These are phyloP conservation scores for Fulmarus glacialis DNA, from an alignment of 2,113 vertebrate genomes.

Conservation along the genomic window DNA sequence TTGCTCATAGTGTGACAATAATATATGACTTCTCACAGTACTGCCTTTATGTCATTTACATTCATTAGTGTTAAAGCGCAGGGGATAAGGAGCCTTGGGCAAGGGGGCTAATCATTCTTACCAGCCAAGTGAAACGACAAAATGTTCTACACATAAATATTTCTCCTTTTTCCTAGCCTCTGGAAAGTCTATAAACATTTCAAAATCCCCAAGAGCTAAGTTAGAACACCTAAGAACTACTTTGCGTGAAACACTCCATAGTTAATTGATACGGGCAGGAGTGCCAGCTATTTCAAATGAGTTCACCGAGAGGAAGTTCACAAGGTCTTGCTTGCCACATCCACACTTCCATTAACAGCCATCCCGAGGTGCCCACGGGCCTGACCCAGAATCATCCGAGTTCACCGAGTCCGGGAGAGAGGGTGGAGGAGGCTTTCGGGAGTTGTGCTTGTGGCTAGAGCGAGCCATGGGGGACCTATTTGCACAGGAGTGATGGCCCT, in stretches of 20 bases:
- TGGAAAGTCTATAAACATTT: slow-evolving; percentile 64
- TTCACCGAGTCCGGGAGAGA: neutral
- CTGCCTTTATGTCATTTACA: slow-evolving; percentile 59
- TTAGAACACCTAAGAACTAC: slow-evolving; percentile 19
- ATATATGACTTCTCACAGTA: slow-evolving; percentile 42
- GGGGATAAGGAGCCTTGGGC: slow-evolving; percentile 39
- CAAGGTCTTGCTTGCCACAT: neutral
- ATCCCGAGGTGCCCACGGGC: fast-evolving
- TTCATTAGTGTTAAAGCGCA: slow-evolving; percentile 51
- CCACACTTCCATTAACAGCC: neutral
- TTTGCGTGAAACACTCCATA: neutral
- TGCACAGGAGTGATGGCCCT: neutral
- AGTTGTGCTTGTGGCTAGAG: neutral
- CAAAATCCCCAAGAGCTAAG: slow-evolving; percentile 25
- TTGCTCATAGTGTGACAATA: slow-evolving; percentile 11
- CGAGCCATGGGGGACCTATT: fast-evolving
- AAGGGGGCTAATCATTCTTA: slow-evolving; percentile 35
- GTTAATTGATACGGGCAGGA: neutral
- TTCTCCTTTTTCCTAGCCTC: slow-evolving; percentile 61
- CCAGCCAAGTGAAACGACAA: slow-evolving; percentile 21
- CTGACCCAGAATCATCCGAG: neutral
- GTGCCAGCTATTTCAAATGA: neutral
- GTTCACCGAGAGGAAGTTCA: neutral
- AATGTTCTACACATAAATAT: slow-evolving; percentile 49
- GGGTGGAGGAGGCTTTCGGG: neutral